Evolutionary conservation across 2,888 invertebrate genomes (phyloP), one percentile per base, ranked within the genome.

Genomic region (Chirona hameri): DNA sequence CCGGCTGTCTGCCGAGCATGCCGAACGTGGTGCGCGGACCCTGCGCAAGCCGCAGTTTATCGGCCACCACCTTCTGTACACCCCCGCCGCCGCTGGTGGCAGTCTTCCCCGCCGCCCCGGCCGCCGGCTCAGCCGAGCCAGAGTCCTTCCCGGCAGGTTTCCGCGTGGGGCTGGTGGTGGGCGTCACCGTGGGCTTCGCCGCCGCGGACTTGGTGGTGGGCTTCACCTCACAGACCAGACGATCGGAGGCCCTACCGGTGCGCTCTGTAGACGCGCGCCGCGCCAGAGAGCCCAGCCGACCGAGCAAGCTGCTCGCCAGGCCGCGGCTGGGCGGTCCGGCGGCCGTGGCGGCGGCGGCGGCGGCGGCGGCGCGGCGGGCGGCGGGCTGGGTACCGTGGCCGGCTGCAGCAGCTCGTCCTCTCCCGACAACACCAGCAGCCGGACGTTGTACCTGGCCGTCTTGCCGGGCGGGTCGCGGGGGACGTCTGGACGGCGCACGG

Each of bases 401-500:
- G 69, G 15, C 76, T 76, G 76, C 76, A 76, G 76, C 39, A 39
- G 21, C 76, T 76, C 76, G 27, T 39, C 76, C 27, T 76, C 76
- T 7, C 39, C 76, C 21, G 39, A 21, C 76, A 76, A 39, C 76
- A 76, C 21, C 76, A 76, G 18, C 76, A 76, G 39, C 3, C 39
- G 76, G 7, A 76, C 39, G 21, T 21, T 31, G 39, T 21, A 15
- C 39, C 21, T 21, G 76, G 39, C 76, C 39, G 3, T 24, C 60
- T 60, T 24, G 24, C n/a, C 60, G 7, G 76, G 10, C 76, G 9
- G 39, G 21, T 15, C 69, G 12, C 15, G 12, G 69, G 29, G 12
- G 14, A 15, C 69, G 15, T 27, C 69, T 4, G 76, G 7, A 1
- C 76, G 76, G 39, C 76, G 76, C 7, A 76, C 76, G 5, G 76